Evolutionary conservation across 2,888 invertebrate genomes (phyloP).

Genomic region (Phania funesta): DNA sequence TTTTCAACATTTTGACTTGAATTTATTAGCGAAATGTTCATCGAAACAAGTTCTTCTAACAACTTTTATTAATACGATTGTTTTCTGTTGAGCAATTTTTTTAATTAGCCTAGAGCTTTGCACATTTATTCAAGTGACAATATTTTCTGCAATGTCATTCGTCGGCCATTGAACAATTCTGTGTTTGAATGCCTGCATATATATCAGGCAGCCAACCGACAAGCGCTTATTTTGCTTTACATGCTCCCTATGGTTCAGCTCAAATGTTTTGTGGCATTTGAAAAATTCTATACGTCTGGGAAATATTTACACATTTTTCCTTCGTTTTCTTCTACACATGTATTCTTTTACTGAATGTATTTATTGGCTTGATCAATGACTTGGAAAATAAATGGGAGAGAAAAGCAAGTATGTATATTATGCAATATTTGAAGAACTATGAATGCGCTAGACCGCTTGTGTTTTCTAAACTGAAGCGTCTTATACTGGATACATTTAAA

Average conservation of each 20-base stretch:
- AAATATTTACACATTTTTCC: constrained; percentile 30
- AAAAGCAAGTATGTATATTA: background rate
- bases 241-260: constrained; percentile 32
- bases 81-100: constrained; percentile 22
- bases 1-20: constrained; percentile 30
- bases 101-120: constrained; percentile 60
- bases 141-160: background rate
- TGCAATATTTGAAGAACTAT: background rate
- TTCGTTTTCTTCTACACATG: background rate
- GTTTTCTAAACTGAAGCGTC: too few relatives aligned
- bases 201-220: background rate
- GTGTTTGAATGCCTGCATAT: background rate
- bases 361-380: constrained; percentile 7
- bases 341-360: background rate
- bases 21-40: constrained; percentile 18
- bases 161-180: background rate
- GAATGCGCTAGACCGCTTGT: background rate
- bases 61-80: background rate
- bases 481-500: too few relatives aligned
- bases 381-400: constrained; percentile 9
- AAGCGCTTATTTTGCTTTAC: background rate
- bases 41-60: constrained; percentile 28
- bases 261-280: constrained; percentile 31
- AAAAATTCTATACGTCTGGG: constrained; percentile 51
- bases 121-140: constrained; percentile 52